These are phyloP conservation scores for Theristicus caerulescens DNA, from an alignment of 2,113 vertebrate genomes.

Conservation along the genomic window DNA sequence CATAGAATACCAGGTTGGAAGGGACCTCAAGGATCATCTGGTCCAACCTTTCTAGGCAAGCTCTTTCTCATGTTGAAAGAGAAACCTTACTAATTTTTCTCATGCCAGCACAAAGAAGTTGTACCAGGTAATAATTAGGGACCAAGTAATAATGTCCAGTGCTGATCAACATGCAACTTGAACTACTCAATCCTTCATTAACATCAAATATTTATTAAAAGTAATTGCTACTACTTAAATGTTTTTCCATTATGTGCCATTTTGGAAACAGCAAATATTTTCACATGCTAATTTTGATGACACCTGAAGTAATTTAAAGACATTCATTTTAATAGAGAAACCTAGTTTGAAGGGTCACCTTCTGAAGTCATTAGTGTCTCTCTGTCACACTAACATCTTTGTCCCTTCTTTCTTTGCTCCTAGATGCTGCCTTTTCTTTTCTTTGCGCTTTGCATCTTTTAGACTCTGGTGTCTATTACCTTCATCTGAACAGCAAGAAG, in stretches of 20 bases:
- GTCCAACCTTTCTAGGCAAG: no score
- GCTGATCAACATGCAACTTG: background rate
- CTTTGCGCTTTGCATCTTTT: conserved; percentile 71
- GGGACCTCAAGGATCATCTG: no score
- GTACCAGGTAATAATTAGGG: background rate
- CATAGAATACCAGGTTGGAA: no score
- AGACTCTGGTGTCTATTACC: conserved; percentile 70
- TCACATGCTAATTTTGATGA: background rate
- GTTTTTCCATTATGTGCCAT: background rate
- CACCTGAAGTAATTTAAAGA: background rate
- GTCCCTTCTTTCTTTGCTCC: conserved; percentile 67
- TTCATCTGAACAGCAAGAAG: conserved; percentile 68
- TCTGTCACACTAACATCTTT: conserved; percentile 62
- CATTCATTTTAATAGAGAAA: background rate
- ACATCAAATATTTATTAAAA: background rate
- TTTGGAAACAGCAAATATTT: background rate
- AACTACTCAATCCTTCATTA: background rate
- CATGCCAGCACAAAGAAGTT: background rate
- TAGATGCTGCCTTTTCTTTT: conserved; percentile 76
- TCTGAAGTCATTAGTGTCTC: background rate
- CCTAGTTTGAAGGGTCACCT: background rate
- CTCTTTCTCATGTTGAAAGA: background rate
- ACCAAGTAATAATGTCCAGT: background rate
- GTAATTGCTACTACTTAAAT: background rate
- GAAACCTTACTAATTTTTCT: background rate